Conservation (phyloP, 64 coral and sea anemone species). For the Pachyseris speciosa region DNA sequence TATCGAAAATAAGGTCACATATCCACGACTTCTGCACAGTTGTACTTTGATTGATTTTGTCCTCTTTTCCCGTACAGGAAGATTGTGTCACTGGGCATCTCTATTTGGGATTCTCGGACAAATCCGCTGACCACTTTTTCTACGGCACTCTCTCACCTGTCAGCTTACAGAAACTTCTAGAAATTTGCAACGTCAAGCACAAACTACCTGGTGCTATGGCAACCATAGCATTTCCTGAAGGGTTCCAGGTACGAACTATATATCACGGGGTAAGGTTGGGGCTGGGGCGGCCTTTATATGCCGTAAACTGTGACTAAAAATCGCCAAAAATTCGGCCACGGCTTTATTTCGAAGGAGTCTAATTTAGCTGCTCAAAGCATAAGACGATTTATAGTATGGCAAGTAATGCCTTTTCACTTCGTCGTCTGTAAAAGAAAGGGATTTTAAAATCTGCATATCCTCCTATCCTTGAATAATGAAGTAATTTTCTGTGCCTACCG, state of each 20-base stretch:
- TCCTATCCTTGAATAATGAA: no score
- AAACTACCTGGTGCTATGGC: slow-evolving; percentile 73
- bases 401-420: no score
- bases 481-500: no score
- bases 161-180: slow-evolving; percentile 80
- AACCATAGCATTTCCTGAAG: slow-evolving; percentile 87
- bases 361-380: no score
- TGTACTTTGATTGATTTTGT: not conserved
- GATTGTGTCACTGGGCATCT: slow-evolving; percentile 83
- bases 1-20: no score
- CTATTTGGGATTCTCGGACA: slow-evolving; percentile 81
- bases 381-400: no score
- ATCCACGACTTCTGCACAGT: no score
- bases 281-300: not conserved
- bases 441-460: no score
- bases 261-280: not conserved
- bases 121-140: slow-evolving; percentile 78
- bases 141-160: slow-evolving; percentile 82
- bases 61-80: slow-evolving; percentile 26
- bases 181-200: slow-evolving; percentile 28
- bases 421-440: no score
- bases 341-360: no score
- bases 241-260: slow-evolving; percentile 77
- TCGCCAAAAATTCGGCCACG: no score
- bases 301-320: no score